Base-by-base conservation (phyloP, 1,140 invertebrate species). In the Saccostrea cuccullata region DNA sequence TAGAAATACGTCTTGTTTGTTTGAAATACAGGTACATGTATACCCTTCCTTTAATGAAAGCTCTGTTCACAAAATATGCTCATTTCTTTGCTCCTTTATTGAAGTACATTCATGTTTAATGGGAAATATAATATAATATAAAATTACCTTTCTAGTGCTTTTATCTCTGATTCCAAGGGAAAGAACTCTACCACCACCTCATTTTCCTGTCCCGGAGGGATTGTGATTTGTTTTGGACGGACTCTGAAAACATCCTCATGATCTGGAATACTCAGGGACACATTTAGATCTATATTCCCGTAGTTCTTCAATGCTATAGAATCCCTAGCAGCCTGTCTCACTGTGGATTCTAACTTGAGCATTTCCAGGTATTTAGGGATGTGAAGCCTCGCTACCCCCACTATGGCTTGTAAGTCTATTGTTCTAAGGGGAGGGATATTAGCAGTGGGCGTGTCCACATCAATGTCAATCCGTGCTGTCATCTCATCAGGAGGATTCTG, bases 271-370 rank as follows among this genome's bases (percentile, higher is more conserved):
- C 60, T 70, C 15, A 93, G 58, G 12, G 87, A 82, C 9, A 92
- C 70, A 20, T 91, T 83, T 84, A 92, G 85, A 23, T 86, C 67
- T 58, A 92, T 92, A 85, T 92, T 92, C 2, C 91, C 92, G 26
- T 86, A 88, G 87, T 92, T 92, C 85, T 88, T 90, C n/a, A 92
- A 56, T 30, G 36, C 70, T 30, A 91, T 77, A 17, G 30, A 90
- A 56, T 89, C 86, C 30, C 73, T 86, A 5, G 85, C 77, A 36
- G 40, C 85, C 70, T 90, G 87, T 17, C 89, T 84, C 17, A 86
- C 70, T 36, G 73, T 17, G 6, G 88, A 86, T 47, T 86, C 89
- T 30, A 92, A 36, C 20, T 87, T 82, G 13, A 86, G 17, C 58
- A 87, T 84, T 84, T 89, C 85, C 23, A 84, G 55, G 17, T 82